Evolutionary conservation across 2,113 vertebrate genomes (phyloP).

Genomic region (Meles meles): DNA sequence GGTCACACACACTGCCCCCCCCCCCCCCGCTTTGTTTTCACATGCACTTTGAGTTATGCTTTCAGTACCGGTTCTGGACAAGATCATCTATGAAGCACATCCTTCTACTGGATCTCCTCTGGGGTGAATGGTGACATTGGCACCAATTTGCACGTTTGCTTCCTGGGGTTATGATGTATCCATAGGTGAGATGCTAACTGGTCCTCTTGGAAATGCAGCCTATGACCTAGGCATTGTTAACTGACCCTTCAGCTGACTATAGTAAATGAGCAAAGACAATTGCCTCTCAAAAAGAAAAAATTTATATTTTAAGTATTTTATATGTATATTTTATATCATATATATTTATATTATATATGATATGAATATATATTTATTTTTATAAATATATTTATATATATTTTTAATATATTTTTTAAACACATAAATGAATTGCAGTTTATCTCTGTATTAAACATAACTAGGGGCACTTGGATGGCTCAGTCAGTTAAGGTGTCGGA

Average conservation of each 20-base stretch:
- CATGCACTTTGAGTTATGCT: not conserved
- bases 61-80: not conserved
- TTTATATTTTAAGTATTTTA: too few relatives aligned
- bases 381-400: too few relatives aligned
- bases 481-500: not conserved
- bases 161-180: not conserved
- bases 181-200: not conserved
- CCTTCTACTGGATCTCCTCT: not conserved
- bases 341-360: too few relatives aligned
- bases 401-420: not conserved
- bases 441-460: not conserved
- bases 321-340: too few relatives aligned
- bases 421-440: not conserved
- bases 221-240: not conserved
- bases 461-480: not conserved
- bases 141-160: not conserved
- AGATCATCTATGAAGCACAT: not conserved
- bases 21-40: not conserved
- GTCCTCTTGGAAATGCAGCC: not conserved
- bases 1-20: fast-evolving
- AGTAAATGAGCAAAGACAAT: not conserved
- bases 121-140: not conserved
- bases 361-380: too few relatives aligned
- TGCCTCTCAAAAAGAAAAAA: not conserved
- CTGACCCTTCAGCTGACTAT: not conserved